Base-by-base conservation (phyloP, 2,888 invertebrate genomes). In the Eristalis pertinax region DNA sequence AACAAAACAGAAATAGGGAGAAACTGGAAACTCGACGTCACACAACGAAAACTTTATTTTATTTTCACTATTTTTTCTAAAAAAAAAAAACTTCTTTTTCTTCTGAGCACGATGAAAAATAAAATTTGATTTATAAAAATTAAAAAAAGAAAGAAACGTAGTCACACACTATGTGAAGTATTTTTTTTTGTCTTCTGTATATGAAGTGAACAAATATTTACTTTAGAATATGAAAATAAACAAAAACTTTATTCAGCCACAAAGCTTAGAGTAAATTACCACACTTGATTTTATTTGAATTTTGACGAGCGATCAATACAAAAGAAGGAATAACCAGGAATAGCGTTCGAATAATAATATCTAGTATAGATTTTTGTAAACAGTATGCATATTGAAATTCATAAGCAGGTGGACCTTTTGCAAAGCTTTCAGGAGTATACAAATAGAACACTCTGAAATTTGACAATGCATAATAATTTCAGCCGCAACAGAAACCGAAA, bases 61-160 rank as follows among this genome's bases (percentile, higher is more conserved):
- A 56, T 62, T 56, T 79, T 29, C 19, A 38, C 1, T 75, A 64
- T 70, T 74, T 74, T 74, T 32, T 82, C 75, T 77, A 26, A 67
- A 62, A 74, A 81, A 60, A 72, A 79, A 69, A 2, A 32, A 32
- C 32, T 32, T 43, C 62, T 22, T 68, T 81, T 64, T n/a, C n/a
- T 70, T 85, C 58, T 60, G 43, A 62, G 72, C 81, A 85, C 81
- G 74, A 77, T 76, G 32, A 77, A 73, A 85, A 85, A 77, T 78
- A 62, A 78, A 70, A 76, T 70, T 63, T 60, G 63, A 80, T 67
- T 78, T 68, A 11, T 38, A 70, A 29, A 58, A 73, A 80, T 72
- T 58, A 89, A 89, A 90, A 81, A 64, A 85, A 76, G 72, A 89
- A 89, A 41, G 63, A 72, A 68, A 75, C 80, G 67, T 74, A 62